Evolutionary conservation across 2,113 vertebrate genomes (phyloP), one percentile per base, ranked within the genome.

Genomic region (Eurypyga helias): DNA sequence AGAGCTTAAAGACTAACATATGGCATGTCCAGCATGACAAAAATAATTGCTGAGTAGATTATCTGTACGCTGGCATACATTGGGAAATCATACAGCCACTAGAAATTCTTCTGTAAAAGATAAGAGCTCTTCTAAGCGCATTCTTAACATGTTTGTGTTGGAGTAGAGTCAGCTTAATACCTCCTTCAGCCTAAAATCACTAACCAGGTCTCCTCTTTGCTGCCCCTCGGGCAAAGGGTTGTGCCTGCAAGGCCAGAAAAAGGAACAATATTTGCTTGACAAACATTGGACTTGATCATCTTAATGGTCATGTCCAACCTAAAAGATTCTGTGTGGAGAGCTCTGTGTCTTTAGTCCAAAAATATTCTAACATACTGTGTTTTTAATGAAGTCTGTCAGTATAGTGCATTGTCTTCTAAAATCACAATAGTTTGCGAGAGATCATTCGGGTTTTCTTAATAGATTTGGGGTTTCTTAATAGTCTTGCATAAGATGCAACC

Each of bases 81-180:
- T 25, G 46, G 65, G 61, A 72, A 72, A 54, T 46, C 41, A 61
- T 23, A 61, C 2, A 85, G 36, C 89, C 58, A 79, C 70, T 79
- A 26, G 31, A 84, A 51, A 92, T 73, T 87, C 38, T 67, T 84
- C 67, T 46, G 28, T 64, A 75, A 86, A 24, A 84, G 93, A 64
- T 76, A 84, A 95, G 65, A 91, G 20, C 41, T 61, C 25, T 80
- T 45, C 45, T 61, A 34, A 69, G 36, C n/a, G 45, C 54, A 58
- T 87, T 95, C 92, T 79, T 57, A 23, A 41, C 52, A 20, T 41
- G 25, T 17, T 52, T 87, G 17, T 89, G 41, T 55, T 79, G 92
- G 73, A 66, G 55, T 64, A 75, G 28, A 78, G 21, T 65, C 69
- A 33, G 38, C 31, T 61, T 60, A 49, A 23, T 70, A 72, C 5